Evolutionary conservation across 2,888 invertebrate genomes (phyloP), one percentile per base, ranked within the genome.

Genomic region (Xanthostigma xanthostigma): DNA sequence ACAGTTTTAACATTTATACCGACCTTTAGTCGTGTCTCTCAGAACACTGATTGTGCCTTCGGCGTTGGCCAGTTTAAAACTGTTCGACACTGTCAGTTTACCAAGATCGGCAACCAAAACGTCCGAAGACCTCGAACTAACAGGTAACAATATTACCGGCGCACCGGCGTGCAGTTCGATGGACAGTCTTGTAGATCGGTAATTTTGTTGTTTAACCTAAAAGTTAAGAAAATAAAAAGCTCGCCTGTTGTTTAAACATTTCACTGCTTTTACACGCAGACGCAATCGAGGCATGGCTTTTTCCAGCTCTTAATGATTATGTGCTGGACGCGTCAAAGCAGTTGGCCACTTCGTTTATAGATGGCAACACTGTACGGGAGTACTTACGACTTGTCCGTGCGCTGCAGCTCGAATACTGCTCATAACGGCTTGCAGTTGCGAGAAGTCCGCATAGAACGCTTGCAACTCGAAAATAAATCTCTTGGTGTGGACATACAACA

Each of bases 401-500:
- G 73, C 69, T 2, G 75, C 77, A 10, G 83, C 81, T 56, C 83
- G 75, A 59, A 79, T 71, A 52, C 76, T 71, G 5, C 73, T 73
- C 63, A 88, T 79, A 50, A 89, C 82, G 50, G 84, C 80, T 60
- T 90, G 84, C 45, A 93, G 68, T 60, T 91, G 83, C 5, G 85
- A 78, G 64, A 96, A 91, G 61, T 88, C 84, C 44, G 78, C 71
- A 54, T 89, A 84, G 68, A 94, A 95, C 4, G 88, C 84, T 58
- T 89, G 81, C 49, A 94, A 71, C 65, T 94, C 94, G 14, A 82
- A 79, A 45, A 94, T 79, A 70, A 96, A 97, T 47, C 94, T 76
- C 62, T 92, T 90, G 0, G 95, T 94, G 68, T 96, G 94, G 46
- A 94, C 84, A 65, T 94, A 94, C 58, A 87, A 79, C 2, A 95